Percentiles rank a stretch among this genome's conserved stretches.
phyloP scores from a whole-genome alignment of 1,140 invertebrate genomes.

The Agraylea sexmaculata region DNA sequence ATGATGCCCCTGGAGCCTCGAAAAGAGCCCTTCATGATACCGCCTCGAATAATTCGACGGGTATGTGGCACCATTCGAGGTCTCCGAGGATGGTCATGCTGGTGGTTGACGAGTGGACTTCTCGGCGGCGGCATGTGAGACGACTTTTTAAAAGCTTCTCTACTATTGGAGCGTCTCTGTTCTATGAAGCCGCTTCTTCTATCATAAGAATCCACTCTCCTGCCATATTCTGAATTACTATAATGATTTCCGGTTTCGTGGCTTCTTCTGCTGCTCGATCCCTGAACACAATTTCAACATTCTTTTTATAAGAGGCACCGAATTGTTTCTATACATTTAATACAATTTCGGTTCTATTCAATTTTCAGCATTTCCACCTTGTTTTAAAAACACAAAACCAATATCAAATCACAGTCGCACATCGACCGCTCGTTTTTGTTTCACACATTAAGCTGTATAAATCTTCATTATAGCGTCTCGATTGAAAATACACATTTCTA shows the following conservation, averaged over 20 bases:
- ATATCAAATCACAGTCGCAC: neutral
- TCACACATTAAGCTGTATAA: constrained; percentile 21
- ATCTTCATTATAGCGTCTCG: neutral
- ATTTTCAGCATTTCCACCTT: neutral
- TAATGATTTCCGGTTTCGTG: constrained; percentile 38
- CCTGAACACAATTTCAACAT: constrained; percentile 40
- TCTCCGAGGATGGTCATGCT: constrained; percentile 23
- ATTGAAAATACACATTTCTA: too few relatives aligned
- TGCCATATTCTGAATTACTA: constrained; percentile 31
- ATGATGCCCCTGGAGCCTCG: constrained; percentile 27
- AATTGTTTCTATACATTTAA: neutral
- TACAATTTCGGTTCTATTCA: neutral
- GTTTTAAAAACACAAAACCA: neutral
- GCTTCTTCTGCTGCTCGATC: constrained; percentile 39
- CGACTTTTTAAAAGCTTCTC: constrained; percentile 37
- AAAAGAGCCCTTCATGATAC: constrained; percentile 27
- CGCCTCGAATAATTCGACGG: constrained; percentile 36
- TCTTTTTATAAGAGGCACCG: constrained; percentile 22
- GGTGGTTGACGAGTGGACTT: constrained; percentile 21
- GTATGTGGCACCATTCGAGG: constrained; percentile 24
- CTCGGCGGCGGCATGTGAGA: constrained; percentile 35
- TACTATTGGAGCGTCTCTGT: constrained; percentile 29
- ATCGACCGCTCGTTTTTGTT: constrained; percentile 11
- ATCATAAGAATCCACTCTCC: constrained; percentile 38
- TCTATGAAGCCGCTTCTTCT: constrained; percentile 33